Conservation (phyloP, 2,888 invertebrate species). For the Stomorhina lunata region DNA sequence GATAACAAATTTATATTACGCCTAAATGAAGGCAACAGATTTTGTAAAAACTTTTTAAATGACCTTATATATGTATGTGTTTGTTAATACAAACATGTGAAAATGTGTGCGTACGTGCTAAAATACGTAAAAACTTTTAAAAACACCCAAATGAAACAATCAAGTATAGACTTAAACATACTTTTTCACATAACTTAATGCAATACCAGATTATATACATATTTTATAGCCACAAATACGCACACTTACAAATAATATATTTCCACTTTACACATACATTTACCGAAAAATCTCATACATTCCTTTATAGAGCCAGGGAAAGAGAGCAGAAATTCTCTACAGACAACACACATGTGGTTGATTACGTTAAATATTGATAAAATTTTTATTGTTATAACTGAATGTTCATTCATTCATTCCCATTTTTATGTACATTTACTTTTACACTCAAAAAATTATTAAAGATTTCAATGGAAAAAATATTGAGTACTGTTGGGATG, state of each 20-base stretch:
- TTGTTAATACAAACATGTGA: neutral
- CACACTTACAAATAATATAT: neutral
- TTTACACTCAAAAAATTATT: too few species aligned
- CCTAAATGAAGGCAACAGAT: too few species aligned
- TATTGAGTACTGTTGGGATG: too few species aligned
- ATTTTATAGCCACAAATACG: neutral
- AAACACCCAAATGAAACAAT: conserved; percentile 32
- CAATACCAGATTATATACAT: neutral
- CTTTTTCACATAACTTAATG: conserved; percentile 1
- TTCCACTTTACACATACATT: neutral
- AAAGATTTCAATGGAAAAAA: too few species aligned
- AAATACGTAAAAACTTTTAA: conserved; percentile 52
- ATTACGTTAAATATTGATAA: conserved; percentile 63
- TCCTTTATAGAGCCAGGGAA: neutral
- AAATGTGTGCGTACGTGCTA: conserved; percentile 57
- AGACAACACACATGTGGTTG: conserved; percentile 45
- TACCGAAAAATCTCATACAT: neutral
- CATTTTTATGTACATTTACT: too few species aligned
- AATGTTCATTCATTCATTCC: too few species aligned
- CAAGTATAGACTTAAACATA: conserved; percentile 23
- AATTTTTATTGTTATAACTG: conserved; percentile 54
- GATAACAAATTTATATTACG: too few species aligned
- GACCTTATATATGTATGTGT: conserved; percentile 11
- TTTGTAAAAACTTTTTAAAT: neutral
- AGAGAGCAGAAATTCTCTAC: neutral